Evolutionary conservation across 2,797 vertebrate species (phyloP), one percentile per base, ranked within the genome.

Genomic region (Liasis olivaceus): DNA sequence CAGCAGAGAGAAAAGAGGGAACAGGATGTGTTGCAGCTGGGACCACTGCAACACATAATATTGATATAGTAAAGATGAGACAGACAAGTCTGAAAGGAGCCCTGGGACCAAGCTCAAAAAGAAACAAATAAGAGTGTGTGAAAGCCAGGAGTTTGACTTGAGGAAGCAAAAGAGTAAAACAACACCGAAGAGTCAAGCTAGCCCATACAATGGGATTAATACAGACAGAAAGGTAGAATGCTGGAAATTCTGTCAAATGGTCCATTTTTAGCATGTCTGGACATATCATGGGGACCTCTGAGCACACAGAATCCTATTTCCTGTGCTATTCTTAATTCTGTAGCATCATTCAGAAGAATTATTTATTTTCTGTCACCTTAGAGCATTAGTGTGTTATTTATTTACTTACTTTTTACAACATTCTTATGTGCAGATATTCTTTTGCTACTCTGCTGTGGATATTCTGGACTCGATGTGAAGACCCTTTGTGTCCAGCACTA

Each of bases 1-100:
- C 93, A 96, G 94, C 95, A 96, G 94, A 95, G 85, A 93, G 89
- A 93, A 93, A 90, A 95, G 96, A 94, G 95, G 95, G 91, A 90
- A 96, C 91, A 95, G 92, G 95, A 94, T 90, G 89, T 86, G 93
- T 92, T 96, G 94, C 93, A 94, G 95, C 95, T 96, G 59, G 36
- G 91, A 95, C 87, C 94, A 96, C 94, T 92, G 94, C 90, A 96
- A 95, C 95, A 92, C 91, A 95, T 85, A 96, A 92, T 47, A 94
- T 93, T 14, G 88, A 95, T 93, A 95, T 17, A 66, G 69, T 28
- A 72, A 94, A 90, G 91, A 91, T 85, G 87, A 96, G 94, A 95
- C 96, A 96, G 89, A 90, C 87, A 91, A 90, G 93, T 94, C 95
- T 94, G 94, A 96, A 96, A 94, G 86, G 87, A 94, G 93, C 89